Conservation (phyloP, 1,140 invertebrate species). For the Drosophila saltans region DNA sequence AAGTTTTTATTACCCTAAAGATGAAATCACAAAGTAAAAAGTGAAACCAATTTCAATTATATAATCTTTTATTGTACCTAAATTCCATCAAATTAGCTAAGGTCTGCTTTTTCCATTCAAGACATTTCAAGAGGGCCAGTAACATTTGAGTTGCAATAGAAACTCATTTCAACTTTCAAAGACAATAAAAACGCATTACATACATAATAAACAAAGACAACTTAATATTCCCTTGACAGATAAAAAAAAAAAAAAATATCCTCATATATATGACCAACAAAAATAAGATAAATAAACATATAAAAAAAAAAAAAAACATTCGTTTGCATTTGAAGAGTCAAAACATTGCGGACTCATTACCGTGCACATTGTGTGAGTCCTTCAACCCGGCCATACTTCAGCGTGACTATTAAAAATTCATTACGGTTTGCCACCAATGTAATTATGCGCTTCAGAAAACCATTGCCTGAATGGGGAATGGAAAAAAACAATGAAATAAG, state of each 20-base stretch:
- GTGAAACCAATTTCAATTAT: too few relatives aligned
- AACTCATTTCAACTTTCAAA: too few relatives aligned
- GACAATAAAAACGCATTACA: too few relatives aligned
- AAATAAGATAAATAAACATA: conserved; percentile 20
- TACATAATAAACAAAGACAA: neutral
- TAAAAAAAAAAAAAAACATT: conserved; percentile 10
- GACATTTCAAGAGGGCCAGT: too few relatives aligned
- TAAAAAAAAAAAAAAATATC: conserved; percentile 25
- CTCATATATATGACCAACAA: too few relatives aligned
- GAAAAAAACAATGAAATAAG: conserved; percentile 3
- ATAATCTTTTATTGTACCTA: too few relatives aligned
- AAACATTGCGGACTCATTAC: conserved; percentile 55
- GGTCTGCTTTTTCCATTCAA: too few relatives aligned
- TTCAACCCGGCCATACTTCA: neutral
- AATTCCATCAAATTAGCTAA: too few relatives aligned
- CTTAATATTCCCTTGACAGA: conserved; percentile 36
- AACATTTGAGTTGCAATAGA: too few relatives aligned
- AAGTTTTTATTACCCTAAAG: too few relatives aligned
- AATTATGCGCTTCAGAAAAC: conserved; percentile 51
- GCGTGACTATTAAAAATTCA: conserved; percentile 64
- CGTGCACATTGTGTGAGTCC: conserved; percentile 43
- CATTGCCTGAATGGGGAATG: conserved; percentile 25
- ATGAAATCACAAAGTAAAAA: too few relatives aligned
- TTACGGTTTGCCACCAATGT: conserved; percentile 39
- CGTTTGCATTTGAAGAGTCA: conserved; percentile 43